phyloP scores from a whole-genome alignment of 2,797 vertebrate species.

The Acanthis flammea region DNA sequence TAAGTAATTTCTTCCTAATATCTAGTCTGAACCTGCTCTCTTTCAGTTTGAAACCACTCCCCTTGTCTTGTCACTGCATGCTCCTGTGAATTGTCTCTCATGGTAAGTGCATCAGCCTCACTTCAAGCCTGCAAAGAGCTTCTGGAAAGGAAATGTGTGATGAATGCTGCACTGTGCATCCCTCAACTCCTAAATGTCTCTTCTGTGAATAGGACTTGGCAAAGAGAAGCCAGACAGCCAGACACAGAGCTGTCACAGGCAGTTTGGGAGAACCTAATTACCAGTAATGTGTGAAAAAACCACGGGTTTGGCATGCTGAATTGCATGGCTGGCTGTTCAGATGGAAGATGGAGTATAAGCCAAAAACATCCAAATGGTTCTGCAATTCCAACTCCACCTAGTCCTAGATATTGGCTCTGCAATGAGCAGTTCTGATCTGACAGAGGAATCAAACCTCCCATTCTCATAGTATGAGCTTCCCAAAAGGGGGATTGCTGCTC shows the following conservation, averaged over 20 bases:
- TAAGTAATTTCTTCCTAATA: neutral
- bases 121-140: neutral
- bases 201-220: neutral
- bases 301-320: neutral
- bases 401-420: neutral
- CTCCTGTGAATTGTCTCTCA: neutral
- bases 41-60: neutral
- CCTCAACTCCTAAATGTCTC: neutral
- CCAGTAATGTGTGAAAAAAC: neutral
- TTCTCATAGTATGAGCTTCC: neutral
- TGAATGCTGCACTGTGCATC: neutral
- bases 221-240: neutral
- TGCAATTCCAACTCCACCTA: neutral
- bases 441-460: neutral
- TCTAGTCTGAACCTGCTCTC: neutral
- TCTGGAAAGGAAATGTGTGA: conserved; percentile 69
- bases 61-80: neutral
- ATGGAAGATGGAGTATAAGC: neutral
- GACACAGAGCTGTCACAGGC: neutral
- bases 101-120: conserved; percentile 3
- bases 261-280: neutral
- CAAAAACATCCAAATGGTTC: neutral
- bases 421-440: neutral
- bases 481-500: neutral
- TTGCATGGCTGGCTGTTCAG: neutral